Evolutionary conservation across 2,113 vertebrate genomes (phyloP).

Genomic region (Psophia crepitans): DNA sequence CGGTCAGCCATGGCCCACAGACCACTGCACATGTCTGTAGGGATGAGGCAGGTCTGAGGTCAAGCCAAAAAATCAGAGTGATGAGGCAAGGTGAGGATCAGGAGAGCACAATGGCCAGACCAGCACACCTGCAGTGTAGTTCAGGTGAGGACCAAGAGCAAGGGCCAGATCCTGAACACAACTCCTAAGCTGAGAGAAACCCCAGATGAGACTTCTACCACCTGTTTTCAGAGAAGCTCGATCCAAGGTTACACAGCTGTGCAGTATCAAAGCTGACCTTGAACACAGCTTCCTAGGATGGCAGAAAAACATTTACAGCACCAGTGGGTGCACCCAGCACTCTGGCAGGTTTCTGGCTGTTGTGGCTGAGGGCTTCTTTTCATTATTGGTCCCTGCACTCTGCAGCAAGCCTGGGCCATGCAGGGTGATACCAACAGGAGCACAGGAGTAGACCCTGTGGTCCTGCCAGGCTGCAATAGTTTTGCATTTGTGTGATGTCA

Average conservation of each 20-base stretch:
- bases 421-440: accelerated
- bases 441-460: not conserved
- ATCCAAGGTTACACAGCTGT: not conserved
- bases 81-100: not conserved
- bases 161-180: accelerated
- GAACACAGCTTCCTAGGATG: not conserved
- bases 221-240: not conserved
- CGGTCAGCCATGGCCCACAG: not conserved
- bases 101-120: accelerated
- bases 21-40: accelerated
- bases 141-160: not conserved
- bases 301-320: not conserved
- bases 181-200: not conserved
- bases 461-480: not conserved
- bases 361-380: not conserved
- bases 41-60: not conserved
- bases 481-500: not conserved
- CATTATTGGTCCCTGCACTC: not conserved
- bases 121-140: not conserved
- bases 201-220: not conserved
- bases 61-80: not conserved
- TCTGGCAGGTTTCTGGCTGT: not conserved
- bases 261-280: not conserved
- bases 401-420: not conserved
- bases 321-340: accelerated